Evolutionary conservation across 2,113 vertebrate species (phyloP), one percentile per base, ranked within the genome.

Genomic region (Percina caprodes): DNA sequence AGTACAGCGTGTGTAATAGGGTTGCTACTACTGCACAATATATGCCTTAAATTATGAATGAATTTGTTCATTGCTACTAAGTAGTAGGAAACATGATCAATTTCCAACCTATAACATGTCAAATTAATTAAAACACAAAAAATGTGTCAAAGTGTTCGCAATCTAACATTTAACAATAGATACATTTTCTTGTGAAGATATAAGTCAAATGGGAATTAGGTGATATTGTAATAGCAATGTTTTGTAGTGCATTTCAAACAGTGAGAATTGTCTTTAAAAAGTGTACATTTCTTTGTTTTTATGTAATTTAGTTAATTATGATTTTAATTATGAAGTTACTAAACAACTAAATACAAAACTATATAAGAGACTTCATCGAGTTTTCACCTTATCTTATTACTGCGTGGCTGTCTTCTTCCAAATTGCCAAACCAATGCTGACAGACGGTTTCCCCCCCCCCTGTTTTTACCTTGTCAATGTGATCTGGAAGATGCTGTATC

Each of bases 401-500:
- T 30, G 6, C 9, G 23, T 63, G 5, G 10, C 2, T 9, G 21
- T 15, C 5, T 15, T 49, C 54, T 24, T 59, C 21, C 23, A 56
- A 55, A 10, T 30, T 74, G 1, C 11, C 7, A 58, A 2, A 35
- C 11, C 51, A n/a, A 63, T 11, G 2, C n/a, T 58, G n/a, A 51
- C 12, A 51, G 9, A 11, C n/a, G n/a, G n/a, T n/a, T n/a, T n/a
- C n/a, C n/a, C n/a, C n/a, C n/a, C n/a, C n/a, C n/a, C n/a, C n/a
- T 30, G 6, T 63, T 60, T 68, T 61, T 89, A 98, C 97, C 95
- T 96, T 52, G 96, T 97, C 87, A 97, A 68, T 63, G 77, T 96
- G 89, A 98, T 97, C 94, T 98, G 97, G 89, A 97, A 97, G 0
- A 91, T 94, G 11, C 88, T 85, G 63, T 97, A 97, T 62, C 96